Conservation (phyloP, 2,113 vertebrate genomes). For the Pithys albifrons region DNA sequence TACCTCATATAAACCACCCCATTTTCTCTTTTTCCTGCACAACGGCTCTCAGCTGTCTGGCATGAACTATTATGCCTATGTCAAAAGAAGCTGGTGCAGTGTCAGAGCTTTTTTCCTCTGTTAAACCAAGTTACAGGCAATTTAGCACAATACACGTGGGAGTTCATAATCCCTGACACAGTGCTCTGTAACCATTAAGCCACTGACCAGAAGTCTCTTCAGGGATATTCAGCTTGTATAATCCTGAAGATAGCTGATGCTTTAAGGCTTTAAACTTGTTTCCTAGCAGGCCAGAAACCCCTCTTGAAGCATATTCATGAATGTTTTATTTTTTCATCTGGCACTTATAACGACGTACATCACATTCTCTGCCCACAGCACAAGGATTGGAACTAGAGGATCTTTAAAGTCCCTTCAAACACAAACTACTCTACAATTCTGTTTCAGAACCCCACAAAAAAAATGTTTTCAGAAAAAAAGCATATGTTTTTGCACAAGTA, state of each 20-base stretch:
- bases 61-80: not conserved
- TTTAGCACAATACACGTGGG: not conserved
- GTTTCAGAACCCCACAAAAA: not conserved
- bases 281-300: not conserved
- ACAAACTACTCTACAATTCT: not conserved
- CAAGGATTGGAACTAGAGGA: not conserved
- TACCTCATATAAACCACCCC: not conserved
- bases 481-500: not conserved
- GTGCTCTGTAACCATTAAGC: not conserved
- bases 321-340: not conserved
- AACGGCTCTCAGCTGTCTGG: not conserved
- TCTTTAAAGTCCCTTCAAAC: not conserved
- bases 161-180: not conserved
- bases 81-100: not conserved
- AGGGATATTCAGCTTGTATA: not conserved
- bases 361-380: not conserved
- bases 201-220: not conserved
- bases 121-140: not conserved
- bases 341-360: not conserved
- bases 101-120: not conserved
- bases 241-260: not conserved
- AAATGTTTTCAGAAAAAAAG: not conserved
- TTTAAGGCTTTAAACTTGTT: not conserved
- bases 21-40: not conserved
- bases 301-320: not conserved